Evolutionary conservation across 2,797 vertebrate genomes (phyloP), one percentile per base, ranked within the genome.

Genomic region (Tokudaia muenninki): DNA sequence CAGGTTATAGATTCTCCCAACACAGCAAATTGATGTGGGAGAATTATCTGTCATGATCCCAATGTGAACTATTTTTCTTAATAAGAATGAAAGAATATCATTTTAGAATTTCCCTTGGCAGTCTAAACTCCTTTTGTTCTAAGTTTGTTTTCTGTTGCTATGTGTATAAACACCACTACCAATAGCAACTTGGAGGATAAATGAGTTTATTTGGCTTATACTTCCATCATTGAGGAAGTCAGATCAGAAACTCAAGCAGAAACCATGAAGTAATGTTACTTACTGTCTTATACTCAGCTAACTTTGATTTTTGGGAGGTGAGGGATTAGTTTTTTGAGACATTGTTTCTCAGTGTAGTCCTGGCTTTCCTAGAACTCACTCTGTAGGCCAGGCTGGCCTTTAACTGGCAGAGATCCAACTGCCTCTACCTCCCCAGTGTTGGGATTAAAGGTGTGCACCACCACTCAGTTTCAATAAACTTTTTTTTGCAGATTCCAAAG

Each of bases 71-170:
- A 9, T 75, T 75, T 82, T 95, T 72, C 83, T 90, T 86, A 34
- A 90, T 90, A 83, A 94, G 87, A 95, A 78, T 74, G 52, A 78
- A 92, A 88, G 55, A 70, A 65, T 1, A 81, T 83, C 16, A 67
- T 80, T 82, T 80, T 87, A 75, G 47, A 92, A 79, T 24, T 94
- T 95, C 52, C 47, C 67, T 50, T 83, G 67, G 44, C 50, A 57
- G 6, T 81, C 52, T 81, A 86, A 91, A 87, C 86, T 47, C 41
- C 34, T 82, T 87, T 86, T n/a, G 61, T n/a, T 65, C 82, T 47
- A 34, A 65, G 26, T 65, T 47, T 47, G 0, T 5, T 67, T 86
- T 14, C 44, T 50, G 83, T 67, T 50, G 83, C 61, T 67, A 14
- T 34, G 83, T 41, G 41, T 41, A 22, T 34, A 24, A 84, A 84